Evolutionary conservation across 2,113 vertebrate genomes (phyloP).

Genomic region (Origma solitaria): DNA sequence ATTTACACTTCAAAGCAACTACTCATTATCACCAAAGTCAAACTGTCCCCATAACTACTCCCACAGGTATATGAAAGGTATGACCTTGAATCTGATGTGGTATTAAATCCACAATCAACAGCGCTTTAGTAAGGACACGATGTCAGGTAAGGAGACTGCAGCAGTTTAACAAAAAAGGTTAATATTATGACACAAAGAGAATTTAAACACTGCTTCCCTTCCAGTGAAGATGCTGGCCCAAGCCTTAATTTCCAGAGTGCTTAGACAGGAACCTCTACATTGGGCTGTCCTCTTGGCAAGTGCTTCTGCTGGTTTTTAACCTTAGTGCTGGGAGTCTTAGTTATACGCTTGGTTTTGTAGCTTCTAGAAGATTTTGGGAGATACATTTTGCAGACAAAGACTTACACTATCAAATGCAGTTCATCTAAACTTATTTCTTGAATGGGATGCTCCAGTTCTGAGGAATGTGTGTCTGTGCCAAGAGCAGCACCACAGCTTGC

Average conservation of each 20-base stretch:
- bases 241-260: background rate
- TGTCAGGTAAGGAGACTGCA: background rate
- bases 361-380: background rate
- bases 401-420: background rate
- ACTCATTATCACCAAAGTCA: background rate
- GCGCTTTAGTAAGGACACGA: background rate
- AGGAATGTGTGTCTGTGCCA: background rate
- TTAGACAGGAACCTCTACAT: background rate
- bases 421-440: background rate
- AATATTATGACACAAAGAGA: background rate
- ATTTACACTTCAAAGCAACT: background rate
- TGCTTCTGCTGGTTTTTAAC: background rate
- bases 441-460: background rate
- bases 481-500: background rate
- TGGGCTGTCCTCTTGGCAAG: background rate
- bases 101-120: background rate
- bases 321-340: background rate
- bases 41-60: background rate
- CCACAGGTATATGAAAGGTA: background rate
- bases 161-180: background rate
- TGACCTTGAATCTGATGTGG: background rate
- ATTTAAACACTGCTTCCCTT: background rate
- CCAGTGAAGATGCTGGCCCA: background rate
- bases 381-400: background rate
- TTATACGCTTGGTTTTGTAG: background rate